A percentile compares a stretch with the other conserved stretches of the same genome.
These are phyloP conservation scores for Archaeoteleia sp. DNA, from an alignment of 2,888 invertebrate species.

Conservation along the genomic window DNA sequence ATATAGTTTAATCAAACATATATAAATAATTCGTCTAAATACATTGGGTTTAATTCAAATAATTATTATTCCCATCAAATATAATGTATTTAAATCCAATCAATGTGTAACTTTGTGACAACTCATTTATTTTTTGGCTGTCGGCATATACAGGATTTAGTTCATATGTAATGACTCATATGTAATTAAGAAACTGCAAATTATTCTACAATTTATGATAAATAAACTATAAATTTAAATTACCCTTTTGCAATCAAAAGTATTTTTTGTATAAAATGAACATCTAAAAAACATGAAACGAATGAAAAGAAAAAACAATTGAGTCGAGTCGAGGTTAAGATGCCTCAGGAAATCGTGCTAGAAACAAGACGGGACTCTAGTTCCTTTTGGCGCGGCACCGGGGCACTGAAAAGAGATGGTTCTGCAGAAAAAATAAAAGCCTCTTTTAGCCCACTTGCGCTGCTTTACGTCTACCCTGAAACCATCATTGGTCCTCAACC, in stretches of 20 bases:
- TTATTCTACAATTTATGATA: not conserved
- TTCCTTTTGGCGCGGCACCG: constrained; percentile 56
- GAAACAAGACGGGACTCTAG: constrained; percentile 46
- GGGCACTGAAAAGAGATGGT: constrained; percentile 32
- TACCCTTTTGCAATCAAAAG: too few species aligned
- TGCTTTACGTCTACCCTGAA: constrained; percentile 14
- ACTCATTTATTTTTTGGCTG: too few species aligned
- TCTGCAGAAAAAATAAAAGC: constrained; percentile 58
- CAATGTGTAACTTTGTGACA: too few species aligned
- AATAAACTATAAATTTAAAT: not conserved
- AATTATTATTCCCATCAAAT: too few species aligned
- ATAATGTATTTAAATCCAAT: too few species aligned
- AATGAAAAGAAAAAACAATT: constrained; percentile 6
- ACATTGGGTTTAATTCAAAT: too few species aligned
- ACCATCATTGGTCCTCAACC: constrained; percentile 7
- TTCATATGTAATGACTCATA: too few species aligned
- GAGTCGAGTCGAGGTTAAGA: not conserved
- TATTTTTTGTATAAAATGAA: not conserved
- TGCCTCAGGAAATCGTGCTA: constrained; percentile 55
- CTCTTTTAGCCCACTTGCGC: constrained; percentile 31
- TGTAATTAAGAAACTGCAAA: too few species aligned
- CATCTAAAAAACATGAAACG: constrained; percentile 6
- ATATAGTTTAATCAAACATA: too few species aligned
- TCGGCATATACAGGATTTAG: too few species aligned
- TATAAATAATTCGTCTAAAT: too few species aligned